These are phyloP conservation scores for Pardalotus punctatus DNA, from an alignment of 2,113 vertebrate species.

Conservation along the genomic window DNA sequence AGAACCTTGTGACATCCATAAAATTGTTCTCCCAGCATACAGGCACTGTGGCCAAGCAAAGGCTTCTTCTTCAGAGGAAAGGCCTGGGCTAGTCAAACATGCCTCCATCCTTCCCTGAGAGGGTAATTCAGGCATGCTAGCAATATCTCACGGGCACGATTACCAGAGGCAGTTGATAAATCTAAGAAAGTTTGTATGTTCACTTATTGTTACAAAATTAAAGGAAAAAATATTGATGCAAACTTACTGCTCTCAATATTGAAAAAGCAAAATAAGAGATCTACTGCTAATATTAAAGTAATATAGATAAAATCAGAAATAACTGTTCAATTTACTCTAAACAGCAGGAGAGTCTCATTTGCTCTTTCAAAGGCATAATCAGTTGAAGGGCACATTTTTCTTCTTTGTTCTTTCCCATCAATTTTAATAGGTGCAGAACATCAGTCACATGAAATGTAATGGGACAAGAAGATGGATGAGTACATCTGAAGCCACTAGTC, in stretches of 20 bases:
- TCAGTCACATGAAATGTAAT: conserved; percentile 89
- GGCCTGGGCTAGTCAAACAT: background rate
- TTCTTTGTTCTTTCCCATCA: conserved; percentile 86
- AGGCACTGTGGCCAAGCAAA: background rate
- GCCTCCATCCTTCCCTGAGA: background rate
- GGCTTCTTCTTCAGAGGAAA: background rate
- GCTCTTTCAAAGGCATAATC: conserved; percentile 78
- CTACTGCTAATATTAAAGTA: conserved; percentile 9
- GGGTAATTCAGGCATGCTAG: background rate
- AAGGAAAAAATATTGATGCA: background rate
- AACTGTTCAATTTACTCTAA: conserved; percentile 63
- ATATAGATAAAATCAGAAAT: conserved; percentile 49
- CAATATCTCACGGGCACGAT: background rate
- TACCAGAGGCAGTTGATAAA: background rate
- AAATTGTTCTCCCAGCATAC: background rate
- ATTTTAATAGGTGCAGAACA: conserved; percentile 90
- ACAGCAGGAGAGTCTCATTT: conserved; percentile 76
- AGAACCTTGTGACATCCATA: background rate
- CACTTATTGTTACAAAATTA: background rate
- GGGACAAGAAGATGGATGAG: conserved; percentile 92
- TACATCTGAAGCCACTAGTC: conserved; percentile 82
- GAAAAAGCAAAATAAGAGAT: background rate
- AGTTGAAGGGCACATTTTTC: conserved; percentile 81
- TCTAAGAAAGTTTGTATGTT: background rate
- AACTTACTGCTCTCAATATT: background rate